Evolutionary conservation across 2,888 invertebrate species (phyloP).

Genomic region (Bugula neritina): DNA sequence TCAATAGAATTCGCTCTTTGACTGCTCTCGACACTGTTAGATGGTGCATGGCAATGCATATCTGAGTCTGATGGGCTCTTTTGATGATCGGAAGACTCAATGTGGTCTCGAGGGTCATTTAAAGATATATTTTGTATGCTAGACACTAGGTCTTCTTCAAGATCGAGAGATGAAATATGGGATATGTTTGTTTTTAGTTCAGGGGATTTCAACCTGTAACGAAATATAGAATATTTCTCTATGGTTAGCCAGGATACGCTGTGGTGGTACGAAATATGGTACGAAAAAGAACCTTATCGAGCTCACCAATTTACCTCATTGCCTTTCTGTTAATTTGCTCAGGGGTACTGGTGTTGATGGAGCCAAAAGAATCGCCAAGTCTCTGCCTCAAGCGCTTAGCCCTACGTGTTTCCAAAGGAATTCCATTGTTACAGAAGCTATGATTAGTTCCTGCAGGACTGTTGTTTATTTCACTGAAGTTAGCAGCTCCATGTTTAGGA

Average conservation of each 20-base stretch:
- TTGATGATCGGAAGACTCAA: no score
- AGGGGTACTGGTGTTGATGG: slow-evolving; percentile 15
- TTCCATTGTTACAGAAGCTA: background rate
- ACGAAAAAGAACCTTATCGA: background rate
- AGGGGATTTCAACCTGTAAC: background rate
- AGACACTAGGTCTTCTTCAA: background rate
- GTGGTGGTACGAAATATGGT: background rate
- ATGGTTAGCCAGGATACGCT: background rate
- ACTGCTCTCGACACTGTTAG: no score
- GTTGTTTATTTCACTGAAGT: background rate
- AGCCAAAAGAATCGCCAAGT: background rate
- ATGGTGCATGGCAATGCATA: no score
- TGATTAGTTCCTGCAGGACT: background rate
- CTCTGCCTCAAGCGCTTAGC: background rate
- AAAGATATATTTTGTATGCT: slow-evolving; percentile 1
- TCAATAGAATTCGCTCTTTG: no score
- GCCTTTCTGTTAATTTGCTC: slow-evolving; percentile 2
- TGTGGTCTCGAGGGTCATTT: no score
- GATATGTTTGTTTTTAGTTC: background rate
- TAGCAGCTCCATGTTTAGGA: background rate
- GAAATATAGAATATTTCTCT: background rate
- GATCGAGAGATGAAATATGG: background rate
- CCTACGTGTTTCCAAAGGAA: background rate
- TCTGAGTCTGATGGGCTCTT: no score
- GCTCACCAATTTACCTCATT: background rate